Evolutionary conservation across 2,888 invertebrate species (phyloP).

Genomic region (Acrobasis consociella): DNA sequence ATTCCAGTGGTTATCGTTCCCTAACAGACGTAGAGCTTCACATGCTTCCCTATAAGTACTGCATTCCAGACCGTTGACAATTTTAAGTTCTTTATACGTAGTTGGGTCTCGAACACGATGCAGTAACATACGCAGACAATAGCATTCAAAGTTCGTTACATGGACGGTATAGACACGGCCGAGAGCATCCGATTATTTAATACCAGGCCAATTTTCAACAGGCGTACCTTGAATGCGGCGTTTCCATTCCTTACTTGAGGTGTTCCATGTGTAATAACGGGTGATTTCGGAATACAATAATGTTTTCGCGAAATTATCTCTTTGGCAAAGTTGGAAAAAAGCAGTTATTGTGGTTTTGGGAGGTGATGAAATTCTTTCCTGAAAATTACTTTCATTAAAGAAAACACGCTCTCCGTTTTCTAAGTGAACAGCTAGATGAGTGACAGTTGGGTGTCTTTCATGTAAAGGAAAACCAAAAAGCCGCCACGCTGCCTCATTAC

Average conservation of each 20-base stretch:
- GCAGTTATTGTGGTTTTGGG: slow-evolving; percentile 27
- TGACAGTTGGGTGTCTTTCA: slow-evolving; percentile 29
- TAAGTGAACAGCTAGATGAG: slow-evolving; percentile 31
- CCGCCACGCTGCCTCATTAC: slow-evolving; percentile 33
- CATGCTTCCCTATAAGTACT: slow-evolving; percentile 40
- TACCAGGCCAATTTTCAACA: slow-evolving; percentile 31
- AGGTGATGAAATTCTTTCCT: slow-evolving; percentile 11
- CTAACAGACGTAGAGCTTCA: slow-evolving; percentile 37
- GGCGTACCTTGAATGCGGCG: slow-evolving; percentile 36
- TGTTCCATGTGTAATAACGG: slow-evolving; percentile 29
- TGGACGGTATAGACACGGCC: slow-evolving; percentile 23
- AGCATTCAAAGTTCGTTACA: too few relatives aligned
- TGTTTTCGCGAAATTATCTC: slow-evolving; percentile 36
- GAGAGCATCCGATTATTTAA: slow-evolving; percentile 32
- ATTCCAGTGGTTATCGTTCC: slow-evolving; percentile 42
- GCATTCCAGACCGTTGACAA: too few relatives aligned
- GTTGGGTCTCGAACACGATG: too few relatives aligned
- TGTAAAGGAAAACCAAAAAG: slow-evolving; percentile 31
- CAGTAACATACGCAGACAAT: too few relatives aligned
- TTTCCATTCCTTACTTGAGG: slow-evolving; percentile 29
- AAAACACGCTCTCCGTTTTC: slow-evolving; percentile 34
- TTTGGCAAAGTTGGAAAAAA: slow-evolving; percentile 30
- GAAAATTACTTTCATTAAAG: slow-evolving; percentile 27
- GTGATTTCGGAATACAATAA: slow-evolving; percentile 28
- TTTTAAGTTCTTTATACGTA: too few relatives aligned